Evolutionary conservation across 2,888 invertebrate species (phyloP).

Genomic region (Penaeus monodon): DNA sequence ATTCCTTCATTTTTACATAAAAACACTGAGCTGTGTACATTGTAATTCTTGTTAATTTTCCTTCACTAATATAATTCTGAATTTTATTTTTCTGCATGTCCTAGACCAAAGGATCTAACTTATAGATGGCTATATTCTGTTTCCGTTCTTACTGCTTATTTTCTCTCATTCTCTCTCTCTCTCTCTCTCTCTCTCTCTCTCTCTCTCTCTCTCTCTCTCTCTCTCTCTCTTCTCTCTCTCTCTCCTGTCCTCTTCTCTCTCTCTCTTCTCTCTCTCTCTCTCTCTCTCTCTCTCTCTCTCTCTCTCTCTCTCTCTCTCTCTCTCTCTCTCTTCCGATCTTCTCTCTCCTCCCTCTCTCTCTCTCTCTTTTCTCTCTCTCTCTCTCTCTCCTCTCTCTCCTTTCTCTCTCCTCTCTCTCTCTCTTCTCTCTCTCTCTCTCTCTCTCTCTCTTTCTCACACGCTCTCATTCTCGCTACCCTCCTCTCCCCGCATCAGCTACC

Average conservation of each 20-base stretch:
- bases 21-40: too few relatives aligned
- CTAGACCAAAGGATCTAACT: too few relatives aligned
- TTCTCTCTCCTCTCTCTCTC: not conserved
- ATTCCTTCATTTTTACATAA: too few relatives aligned
- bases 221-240: not conserved
- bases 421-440: too few relatives aligned
- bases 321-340: not conserved
- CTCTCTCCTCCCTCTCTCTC: not conserved
- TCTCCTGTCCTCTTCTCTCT: not conserved
- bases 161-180: too few relatives aligned
- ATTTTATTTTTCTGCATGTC: too few relatives aligned
- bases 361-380: too few relatives aligned
- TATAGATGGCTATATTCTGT: too few relatives aligned
- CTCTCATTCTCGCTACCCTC: slow-evolving; percentile 29
- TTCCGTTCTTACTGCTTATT: too few relatives aligned
- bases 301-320: not conserved
- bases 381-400: too few relatives aligned
- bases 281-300: not conserved
- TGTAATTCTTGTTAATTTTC: too few relatives aligned
- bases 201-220: not conserved
- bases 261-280: not conserved
- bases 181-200: not conserved
- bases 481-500: slow-evolving; percentile 50
- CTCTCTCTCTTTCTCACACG: not conserved
- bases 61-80: too few relatives aligned